Conservation (phyloP, 2,113 vertebrate species). For the Apteryx mantelli region DNA sequence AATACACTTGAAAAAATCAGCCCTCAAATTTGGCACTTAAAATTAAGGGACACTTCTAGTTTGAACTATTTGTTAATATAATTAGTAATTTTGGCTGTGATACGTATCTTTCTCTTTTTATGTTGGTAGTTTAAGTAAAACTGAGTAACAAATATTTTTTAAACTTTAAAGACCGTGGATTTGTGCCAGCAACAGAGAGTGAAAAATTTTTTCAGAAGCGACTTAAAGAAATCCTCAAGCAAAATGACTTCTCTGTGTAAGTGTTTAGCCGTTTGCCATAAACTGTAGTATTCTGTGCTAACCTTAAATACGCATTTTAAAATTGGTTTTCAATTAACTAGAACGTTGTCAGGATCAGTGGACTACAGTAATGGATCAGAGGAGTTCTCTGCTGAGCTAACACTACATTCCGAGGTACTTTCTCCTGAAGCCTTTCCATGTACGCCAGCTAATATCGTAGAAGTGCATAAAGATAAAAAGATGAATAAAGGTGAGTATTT, state of each 20-base stretch:
- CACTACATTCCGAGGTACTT: conserved; percentile 83
- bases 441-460: conserved; percentile 85
- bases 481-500: conserved; percentile 77
- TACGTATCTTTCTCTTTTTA: neutral
- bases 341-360: conserved; percentile 84
- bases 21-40: neutral
- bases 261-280: conserved; percentile 71
- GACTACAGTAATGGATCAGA: conserved; percentile 82
- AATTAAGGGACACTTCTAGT: neutral
- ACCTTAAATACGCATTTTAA: conserved; percentile 51
- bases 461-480: conserved; percentile 85
- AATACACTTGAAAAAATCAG: neutral
- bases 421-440: conserved; percentile 79
- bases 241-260: conserved; percentile 94
- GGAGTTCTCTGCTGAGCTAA: conserved; percentile 84
- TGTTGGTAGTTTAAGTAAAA: conserved; percentile 47
- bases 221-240: conserved; percentile 92
- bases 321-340: conserved; percentile 79
- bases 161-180: conserved; percentile 87
- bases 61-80: neutral
- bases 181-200: conserved; percentile 85
- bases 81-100: conserved; percentile 25
- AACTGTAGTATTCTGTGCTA: conserved; percentile 49
- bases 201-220: conserved; percentile 93
- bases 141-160: conserved; percentile 57